phyloP scores from a whole-genome alignment of 1,140 invertebrate species.

The Drosophila orosa region DNA sequence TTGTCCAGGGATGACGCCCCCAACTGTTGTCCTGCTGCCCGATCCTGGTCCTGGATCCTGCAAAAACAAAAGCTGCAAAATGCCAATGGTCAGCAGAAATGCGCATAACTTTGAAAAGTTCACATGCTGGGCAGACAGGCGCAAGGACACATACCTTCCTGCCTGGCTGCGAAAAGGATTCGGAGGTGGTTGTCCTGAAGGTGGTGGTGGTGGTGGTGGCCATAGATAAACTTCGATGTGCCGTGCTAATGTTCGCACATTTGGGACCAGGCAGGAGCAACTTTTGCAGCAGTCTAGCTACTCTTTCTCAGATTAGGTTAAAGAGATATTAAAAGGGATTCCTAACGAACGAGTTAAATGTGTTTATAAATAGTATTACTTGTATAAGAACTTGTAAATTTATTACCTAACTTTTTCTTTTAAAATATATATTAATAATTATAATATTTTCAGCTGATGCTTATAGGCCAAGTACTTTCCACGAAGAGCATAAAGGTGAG shows the following conservation, averaged over 20 bases:
- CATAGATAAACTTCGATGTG: conserved; percentile 60
- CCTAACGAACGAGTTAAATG: too few relatives aligned
- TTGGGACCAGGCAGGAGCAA: conserved; percentile 19
- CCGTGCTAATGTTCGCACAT: conserved; percentile 76
- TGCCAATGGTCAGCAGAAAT: conserved; percentile 81
- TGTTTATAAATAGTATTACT: background rate
- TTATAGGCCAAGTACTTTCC: too few relatives aligned
- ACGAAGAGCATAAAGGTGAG: conserved; percentile 11
- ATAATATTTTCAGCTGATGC: background rate
- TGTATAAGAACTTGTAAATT: background rate
- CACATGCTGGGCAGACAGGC: conserved; percentile 63
- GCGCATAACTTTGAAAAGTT: conserved; percentile 79
- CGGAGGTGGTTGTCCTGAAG: background rate
- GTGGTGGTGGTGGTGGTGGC: conserved; percentile 7
- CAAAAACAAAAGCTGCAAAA: conserved; percentile 81
- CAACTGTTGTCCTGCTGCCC: conserved; percentile 6
- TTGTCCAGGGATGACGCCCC: conserved; percentile 39
- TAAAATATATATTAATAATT: background rate
- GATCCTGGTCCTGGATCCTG: background rate
- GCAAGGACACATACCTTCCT: conserved; percentile 39
- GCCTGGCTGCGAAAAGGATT: conserved; percentile 1
- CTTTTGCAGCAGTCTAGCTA: conserved; percentile 25
- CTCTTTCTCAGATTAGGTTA: conserved; percentile 15
- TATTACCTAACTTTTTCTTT: too few relatives aligned
- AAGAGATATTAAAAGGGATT: conserved; percentile 18